Evolutionary conservation across 2,888 invertebrate genomes (phyloP).

Genomic region (Polydrusus pterygomalis): DNA sequence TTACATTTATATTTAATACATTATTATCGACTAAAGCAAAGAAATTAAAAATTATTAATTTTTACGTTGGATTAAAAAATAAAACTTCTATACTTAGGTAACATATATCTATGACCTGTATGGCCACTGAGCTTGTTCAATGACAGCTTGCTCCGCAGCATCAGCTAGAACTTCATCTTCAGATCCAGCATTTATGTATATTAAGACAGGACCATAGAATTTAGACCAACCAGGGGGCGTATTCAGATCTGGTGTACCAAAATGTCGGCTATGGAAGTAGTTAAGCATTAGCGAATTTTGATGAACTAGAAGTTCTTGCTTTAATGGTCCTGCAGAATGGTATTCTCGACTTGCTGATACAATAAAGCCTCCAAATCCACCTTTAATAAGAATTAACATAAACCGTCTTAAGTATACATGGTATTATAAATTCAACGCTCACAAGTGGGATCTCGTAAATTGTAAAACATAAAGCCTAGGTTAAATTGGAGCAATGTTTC

Average conservation of each 20-base stretch:
- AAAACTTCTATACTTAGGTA: no score
- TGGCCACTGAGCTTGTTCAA: slow-evolving; percentile 45
- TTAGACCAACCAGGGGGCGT: slow-evolving; percentile 49
- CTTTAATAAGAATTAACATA: not conserved
- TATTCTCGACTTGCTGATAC: slow-evolving; percentile 41
- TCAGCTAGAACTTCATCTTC: slow-evolving; percentile 35
- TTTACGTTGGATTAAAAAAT: no score
- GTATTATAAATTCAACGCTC: no score
- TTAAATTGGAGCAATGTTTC: no score
- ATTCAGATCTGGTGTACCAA: slow-evolving; percentile 36
- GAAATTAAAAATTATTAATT: no score
- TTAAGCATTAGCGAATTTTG: slow-evolving; percentile 44
- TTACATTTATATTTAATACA: no score
- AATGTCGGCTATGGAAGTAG: slow-evolving; percentile 45
- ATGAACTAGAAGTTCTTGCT: slow-evolving; percentile 44
- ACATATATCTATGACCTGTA: slow-evolving; percentile 30
- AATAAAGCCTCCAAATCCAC: slow-evolving; percentile 43
- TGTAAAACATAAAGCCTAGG: no score
- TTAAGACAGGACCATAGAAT: slow-evolving; percentile 39
- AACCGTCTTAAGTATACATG: no score
- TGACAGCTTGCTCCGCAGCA: slow-evolving; percentile 31
- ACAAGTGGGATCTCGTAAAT: no score
- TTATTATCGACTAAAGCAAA: no score
- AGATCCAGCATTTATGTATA: slow-evolving; percentile 42
- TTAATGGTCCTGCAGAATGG: slow-evolving; percentile 43